phyloP scores from a whole-genome alignment of 2,113 vertebrate species.

The Nicator chloris region DNA sequence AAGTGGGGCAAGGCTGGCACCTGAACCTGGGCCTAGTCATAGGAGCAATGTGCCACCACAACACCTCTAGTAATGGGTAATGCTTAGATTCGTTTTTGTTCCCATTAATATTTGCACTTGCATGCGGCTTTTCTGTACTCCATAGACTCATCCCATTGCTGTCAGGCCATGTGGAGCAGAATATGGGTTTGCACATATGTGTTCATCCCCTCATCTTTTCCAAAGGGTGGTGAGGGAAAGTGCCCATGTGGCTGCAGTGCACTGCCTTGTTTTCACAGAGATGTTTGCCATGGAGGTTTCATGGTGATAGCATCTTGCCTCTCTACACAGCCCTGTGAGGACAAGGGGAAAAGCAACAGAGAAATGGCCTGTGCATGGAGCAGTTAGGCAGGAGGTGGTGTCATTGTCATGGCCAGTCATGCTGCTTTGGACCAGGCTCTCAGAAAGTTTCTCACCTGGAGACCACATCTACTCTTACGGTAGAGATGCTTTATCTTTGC shows the following conservation, averaged over 20 bases:
- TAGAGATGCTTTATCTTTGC: neutral
- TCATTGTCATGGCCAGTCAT: neutral
- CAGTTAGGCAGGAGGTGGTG: neutral
- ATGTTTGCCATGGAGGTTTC: neutral
- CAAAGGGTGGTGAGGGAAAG: neutral
- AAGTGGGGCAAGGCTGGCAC: neutral
- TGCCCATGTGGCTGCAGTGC: neutral
- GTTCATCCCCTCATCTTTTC: neutral
- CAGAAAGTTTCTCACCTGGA: neutral
- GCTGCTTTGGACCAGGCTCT: neutral
- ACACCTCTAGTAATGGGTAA: neutral
- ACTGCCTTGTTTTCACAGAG: neutral
- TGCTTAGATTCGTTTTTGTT: neutral
- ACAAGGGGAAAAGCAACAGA: neutral
- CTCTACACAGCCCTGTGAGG: neutral
- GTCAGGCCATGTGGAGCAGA: neutral
- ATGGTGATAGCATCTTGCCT: neutral
- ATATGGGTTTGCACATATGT: neutral
- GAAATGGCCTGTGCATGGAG: neutral
- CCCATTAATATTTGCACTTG: neutral
- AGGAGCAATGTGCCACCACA: neutral
- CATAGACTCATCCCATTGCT: neutral
- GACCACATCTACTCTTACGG: neutral
- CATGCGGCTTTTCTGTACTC: neutral
- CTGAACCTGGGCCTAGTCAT: neutral